Evolutionary conservation across 1,140 invertebrate genomes (phyloP), one percentile per base, ranked within the genome.

Genomic region (Papilio dardanus): DNA sequence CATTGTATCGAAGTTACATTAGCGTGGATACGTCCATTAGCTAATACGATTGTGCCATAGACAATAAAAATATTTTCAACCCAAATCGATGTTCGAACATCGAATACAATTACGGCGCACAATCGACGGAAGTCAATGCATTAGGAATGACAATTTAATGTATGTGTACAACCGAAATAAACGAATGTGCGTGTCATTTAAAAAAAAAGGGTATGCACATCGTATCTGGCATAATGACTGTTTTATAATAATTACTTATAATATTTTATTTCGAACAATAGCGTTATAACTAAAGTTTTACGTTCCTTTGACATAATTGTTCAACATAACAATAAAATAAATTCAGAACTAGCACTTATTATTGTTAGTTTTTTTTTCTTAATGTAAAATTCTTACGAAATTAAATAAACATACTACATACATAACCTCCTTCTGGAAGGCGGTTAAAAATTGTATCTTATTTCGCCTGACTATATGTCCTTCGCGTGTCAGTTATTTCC

Each of bases 71-170:
- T 69, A 69, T 69, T 69, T 69, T 69, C 67, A 35, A 35, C 67
- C 33, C 35, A 69, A 69, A 42, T 42, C 67, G 31, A 69, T 69
- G 28, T 4, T 28, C 21, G 31, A 35, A 69, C 67, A 24, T 74
- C 73, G 65, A 35, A 62, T 68, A 35, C 24, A 46, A 31, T 68
- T 50, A 74, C 68, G 16, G 40, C 62, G 62, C 37, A 77, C 76
- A 77, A 77, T 77, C 28, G 30, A 67, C 76, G 76, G 76, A 77
- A 73, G 71, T 74, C 33, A 50, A 28, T 74, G 71, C 71, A 67
- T 74, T 73, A 71, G 35, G 50, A 68, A 68, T 77, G 71, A 74
- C 68, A 74, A 74, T 77, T 77, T 71, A 73, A 67, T 77, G 33
- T 58, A 21, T 19, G 67, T 42, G 35, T 40, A 69, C 21, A 42